Percentiles rank a stretch among this genome's conserved stretches.
phyloP scores from a whole-genome alignment of 2,797 vertebrate species.

The Florisuga fusca region DNA sequence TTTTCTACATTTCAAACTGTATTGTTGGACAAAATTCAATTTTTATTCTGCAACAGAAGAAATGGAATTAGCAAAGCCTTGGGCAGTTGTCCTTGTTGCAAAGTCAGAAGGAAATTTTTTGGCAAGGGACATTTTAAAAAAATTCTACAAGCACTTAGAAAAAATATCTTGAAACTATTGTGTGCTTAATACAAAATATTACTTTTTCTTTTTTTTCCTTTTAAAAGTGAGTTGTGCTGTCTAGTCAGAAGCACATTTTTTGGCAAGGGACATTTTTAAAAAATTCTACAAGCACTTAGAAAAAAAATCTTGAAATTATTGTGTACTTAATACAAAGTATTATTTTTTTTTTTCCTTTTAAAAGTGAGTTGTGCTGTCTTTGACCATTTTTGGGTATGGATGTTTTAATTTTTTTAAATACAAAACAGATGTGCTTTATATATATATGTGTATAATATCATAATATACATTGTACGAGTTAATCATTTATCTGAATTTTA shows the following conservation, averaged over 20 bases:
- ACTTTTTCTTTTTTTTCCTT: neutral
- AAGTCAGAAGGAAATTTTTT: constrained; percentile 4
- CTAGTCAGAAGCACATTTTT: constrained; percentile 1
- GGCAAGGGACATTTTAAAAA: neutral
- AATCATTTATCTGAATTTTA: neutral
- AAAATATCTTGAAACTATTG: neutral
- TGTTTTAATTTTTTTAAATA: neutral
- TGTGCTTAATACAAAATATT: neutral
- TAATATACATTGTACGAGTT: neutral
- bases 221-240: neutral
- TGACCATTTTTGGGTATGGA: neutral
- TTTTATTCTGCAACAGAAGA: neutral
- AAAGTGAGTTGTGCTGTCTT: neutral
- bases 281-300: neutral
- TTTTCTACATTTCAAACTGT: neutral
- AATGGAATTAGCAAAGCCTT: neutral
- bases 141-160: neutral
- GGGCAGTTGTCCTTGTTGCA: constrained; percentile 34
- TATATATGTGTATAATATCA: neutral
- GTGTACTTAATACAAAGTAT: neutral
- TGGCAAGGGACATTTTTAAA: neutral
- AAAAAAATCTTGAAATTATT: neutral
- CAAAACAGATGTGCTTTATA: neutral
- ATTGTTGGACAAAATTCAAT: neutral
- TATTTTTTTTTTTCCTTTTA: neutral